Base-by-base conservation (phyloP, 1,140 invertebrate genomes). In the Drosophila truncata region DNA sequence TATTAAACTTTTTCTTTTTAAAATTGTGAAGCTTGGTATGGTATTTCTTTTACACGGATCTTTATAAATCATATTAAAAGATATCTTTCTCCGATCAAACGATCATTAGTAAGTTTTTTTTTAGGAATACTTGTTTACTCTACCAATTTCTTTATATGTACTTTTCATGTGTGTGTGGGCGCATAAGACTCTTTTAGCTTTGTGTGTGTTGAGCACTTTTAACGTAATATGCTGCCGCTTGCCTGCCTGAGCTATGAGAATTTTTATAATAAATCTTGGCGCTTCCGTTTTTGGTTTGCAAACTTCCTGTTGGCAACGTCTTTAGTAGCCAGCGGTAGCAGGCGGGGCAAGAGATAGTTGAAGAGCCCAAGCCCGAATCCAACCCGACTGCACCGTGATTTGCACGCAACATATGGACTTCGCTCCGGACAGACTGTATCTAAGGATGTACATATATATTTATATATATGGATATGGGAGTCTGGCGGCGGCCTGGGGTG, bases 191-290 rank as follows among this genome's bases (percentile, higher is more conserved):
- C 64, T 6, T 10, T 39, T 47, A 25, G 39, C 55, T 76, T 9
- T 66, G 66, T 71, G 74, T 74, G 49, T 67, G 75, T 52, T 82
- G 79, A 71, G 77, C 84, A 88, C 72, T 87, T 77, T 87, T 88
- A 88, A 88, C 85, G 84, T 88, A 88, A 88, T 88, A 88, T 88
- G 84, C 84, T 88, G 80, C 84, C 84, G 80, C 82, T 80, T 87
- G 85, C 58, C 72, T 81, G 81, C 73, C 78, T 84, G 84, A 90
- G 85, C 84, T 84, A 90, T 91, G 70, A 91, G 77, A 76, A 86
- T 91, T 91, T 91, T 88, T 91, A 82, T 91, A 91, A 91, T 91
- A 91, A 91, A 91, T 91, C 86, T 91, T 91, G 58, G 61, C 73
- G 76, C 77, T 86, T 91, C 86, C 86, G 86, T 77, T 91, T 90